Evolutionary conservation across 1,140 invertebrate genomes (phyloP), one percentile per base, ranked within the genome.

Genomic region (Euborellia annulipes): DNA sequence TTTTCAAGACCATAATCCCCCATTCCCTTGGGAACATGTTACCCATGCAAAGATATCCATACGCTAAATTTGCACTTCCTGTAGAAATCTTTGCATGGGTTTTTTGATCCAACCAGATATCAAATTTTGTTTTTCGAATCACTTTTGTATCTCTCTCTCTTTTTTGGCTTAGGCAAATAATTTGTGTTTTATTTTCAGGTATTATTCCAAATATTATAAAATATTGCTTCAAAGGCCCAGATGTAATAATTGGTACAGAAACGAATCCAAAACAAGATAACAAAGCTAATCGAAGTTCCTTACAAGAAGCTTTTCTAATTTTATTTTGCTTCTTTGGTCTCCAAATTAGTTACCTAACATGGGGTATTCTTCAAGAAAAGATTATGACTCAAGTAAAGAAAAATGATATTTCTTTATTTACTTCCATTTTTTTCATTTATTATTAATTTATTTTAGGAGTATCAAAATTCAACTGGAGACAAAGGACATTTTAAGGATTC

Each of bases 341-440:
- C 1, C 91, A 94, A 74, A 67, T 75, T 2, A 86, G 86, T 38
- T 96, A 93, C 60, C 68, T 97, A 16, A 83, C 85, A 22, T 98
- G 93, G 92, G 93, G 92, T 2, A 69, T 95, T 36, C 64, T 96
- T 39, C 93, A 96, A 64, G 86, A 93, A 65, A 89, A 89, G 69
- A 81, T 91, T 48, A 89, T 89, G 82, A 88, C 84, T 1, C 79
- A 82, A 62, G 75, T 80, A 61, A 47, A 18, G 11, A 6, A 6
- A 41, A 17, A 16, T 14, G 6, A 9, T 6, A 6, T 14, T 37
- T 39, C 4, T 19, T 2, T 40, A 11, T 22, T 41, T 8, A 6
- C 8, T 21, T 6, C 18, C 37, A 22, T 45, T 16, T 37, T 39
- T 32, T 19, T 18, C 17, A 36, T 32, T 19, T 34, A 23, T 36